Base-by-base conservation (phyloP, 2,888 invertebrate species). In the Phrixothrix hirtus region DNA sequence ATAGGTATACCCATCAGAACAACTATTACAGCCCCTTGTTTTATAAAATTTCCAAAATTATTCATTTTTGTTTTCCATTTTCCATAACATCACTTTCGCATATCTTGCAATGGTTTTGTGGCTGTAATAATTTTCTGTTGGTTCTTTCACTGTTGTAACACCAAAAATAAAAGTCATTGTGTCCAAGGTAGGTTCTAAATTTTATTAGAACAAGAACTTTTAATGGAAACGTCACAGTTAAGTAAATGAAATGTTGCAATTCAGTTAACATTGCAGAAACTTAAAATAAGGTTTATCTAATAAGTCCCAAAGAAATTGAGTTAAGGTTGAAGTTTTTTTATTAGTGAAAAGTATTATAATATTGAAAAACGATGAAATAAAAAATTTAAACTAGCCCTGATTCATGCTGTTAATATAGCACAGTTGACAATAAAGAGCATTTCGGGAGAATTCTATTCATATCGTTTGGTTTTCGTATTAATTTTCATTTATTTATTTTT, bases 371-470 rank as follows among this genome's bases (percentile, higher is more conserved):
- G 73, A 75, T 74, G 69, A 75, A 75, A 75, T 74, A 75, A 74
- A 74, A 72, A 74, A 73, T 75, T 75, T 70, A 75, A 74, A 75
- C 70, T 74, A 75, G 74, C 70, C 71, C 72, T 73, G 74, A 74
- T 75, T 70, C 72, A 74, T 76, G 74, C 75, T 75, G 75, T 75
- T 76, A 68, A 73, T 51, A 51, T 73, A 74, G 72, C 72, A 74
- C 73, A 75, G 72, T 75, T 76, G 76, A 76, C 76, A 76, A 76
- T 76, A 76, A 76, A 75, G 73, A 72, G 67, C 70, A 73, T 74
- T 76, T 75, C 74, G 74, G 73, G 74, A 74, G 61, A 65, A 54
- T 66, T 70, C 61, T 62, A 42, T 49, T 56, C 46, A 50, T 50
- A 55, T 50, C 32, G 43, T 51, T 41, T 39, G 39, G 36, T 31